Conservation (phyloP, 2,888 invertebrate genomes). For the Melangyna quadrimaculata region DNA sequence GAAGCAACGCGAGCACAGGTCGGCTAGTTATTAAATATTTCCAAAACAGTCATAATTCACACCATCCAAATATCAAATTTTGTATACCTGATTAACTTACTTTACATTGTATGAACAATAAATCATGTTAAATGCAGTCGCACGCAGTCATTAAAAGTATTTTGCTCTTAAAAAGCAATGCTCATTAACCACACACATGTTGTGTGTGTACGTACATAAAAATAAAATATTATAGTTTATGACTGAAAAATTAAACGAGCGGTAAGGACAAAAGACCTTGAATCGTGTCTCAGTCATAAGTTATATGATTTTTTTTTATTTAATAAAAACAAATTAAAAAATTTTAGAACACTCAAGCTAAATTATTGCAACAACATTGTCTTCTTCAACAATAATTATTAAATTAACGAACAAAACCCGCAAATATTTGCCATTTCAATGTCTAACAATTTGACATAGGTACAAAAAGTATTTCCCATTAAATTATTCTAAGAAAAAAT, state of each 20-base stretch:
- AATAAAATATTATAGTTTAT: background rate
- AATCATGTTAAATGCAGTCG: background rate
- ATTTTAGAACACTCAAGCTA: conserved; percentile 39
- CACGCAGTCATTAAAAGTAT: background rate
- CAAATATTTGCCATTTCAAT: conserved; percentile 39
- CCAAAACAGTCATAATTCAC: background rate
- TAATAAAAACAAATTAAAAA: background rate
- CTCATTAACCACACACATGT: background rate
- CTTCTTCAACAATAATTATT: background rate
- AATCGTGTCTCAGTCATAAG: background rate
- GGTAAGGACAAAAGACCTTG: background rate
- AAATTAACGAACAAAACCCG: conserved; percentile 53
- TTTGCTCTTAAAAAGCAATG: background rate
- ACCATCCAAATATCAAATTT: background rate
- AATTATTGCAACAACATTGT: background rate
- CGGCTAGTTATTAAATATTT: no score
- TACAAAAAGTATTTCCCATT: background rate
- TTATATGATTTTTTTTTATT: background rate
- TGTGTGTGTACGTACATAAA: background rate
- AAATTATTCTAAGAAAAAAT: conserved; percentile 1
- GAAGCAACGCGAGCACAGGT: no score
- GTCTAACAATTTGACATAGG: background rate
- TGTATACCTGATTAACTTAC: background rate
- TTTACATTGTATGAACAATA: background rate
- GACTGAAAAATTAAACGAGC: background rate